A percentile compares a stretch with the other conserved stretches of the same genome.
phyloP scores from a whole-genome alignment of 2,888 invertebrate genomes.

The Caenorhabditis virilis region DNA sequence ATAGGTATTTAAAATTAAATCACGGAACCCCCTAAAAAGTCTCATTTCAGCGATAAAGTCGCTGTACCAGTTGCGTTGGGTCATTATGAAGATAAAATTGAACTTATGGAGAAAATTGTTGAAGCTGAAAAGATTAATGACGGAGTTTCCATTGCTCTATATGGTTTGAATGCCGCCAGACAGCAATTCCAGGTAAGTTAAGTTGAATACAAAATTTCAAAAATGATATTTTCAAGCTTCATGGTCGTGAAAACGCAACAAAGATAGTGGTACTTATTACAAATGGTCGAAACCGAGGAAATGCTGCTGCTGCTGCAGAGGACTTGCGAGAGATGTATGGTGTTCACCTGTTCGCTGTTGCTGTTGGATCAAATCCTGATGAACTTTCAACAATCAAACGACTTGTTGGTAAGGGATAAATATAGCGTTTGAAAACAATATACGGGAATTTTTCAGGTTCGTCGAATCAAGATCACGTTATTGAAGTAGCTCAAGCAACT shows the following conservation, averaged over 20 bases:
- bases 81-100: conserved; percentile 67
- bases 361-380: conserved; percentile 57
- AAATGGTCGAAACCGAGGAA: conserved; percentile 65
- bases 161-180: conserved; percentile 64
- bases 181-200: conserved; percentile 58
- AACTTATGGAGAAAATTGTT: conserved; percentile 61
- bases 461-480: conserved; percentile 23
- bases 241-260: conserved; percentile 60
- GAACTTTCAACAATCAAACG: conserved; percentile 55
- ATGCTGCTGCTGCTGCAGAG: conserved; percentile 62
- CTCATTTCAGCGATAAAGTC: conserved; percentile 60
- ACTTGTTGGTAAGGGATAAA: conserved; percentile 46
- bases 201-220: conserved; percentile 2
- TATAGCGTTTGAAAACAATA: background rate
- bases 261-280: conserved; percentile 64
- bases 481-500: conserved; percentile 36
- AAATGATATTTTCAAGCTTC: conserved; percentile 35
- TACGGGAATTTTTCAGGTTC: conserved; percentile 7
- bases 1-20: conserved; percentile 45
- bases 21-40: background rate
- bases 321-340: conserved; percentile 60
- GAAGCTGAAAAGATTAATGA: conserved; percentile 59
- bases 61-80: conserved; percentile 67
- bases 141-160: conserved; percentile 61
- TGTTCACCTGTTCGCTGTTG: conserved; percentile 63